A percentile compares a stretch with the other conserved stretches of the same genome.
Conservation (phyloP, 92 coral and sea anemone genomes). For the Epizoanthus fatuus region DNA sequence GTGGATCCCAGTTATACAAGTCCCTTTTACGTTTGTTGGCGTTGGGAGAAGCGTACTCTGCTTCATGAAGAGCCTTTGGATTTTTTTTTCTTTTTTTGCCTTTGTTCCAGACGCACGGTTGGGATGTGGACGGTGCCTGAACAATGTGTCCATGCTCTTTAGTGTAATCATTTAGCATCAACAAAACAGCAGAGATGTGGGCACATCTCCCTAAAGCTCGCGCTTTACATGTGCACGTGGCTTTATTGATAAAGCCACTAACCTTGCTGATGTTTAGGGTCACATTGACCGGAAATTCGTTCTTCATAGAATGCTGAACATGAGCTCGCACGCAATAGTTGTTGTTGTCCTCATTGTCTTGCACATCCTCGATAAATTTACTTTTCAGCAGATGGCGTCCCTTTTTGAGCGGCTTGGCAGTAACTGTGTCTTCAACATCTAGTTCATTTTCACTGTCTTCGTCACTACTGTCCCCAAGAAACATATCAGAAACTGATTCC, state of each 20-base stretch:
- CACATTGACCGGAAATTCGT: background rate
- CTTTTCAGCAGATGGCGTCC: background rate
- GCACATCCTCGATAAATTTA: background rate
- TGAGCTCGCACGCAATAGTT: too few species aligned
- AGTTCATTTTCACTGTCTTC: background rate
- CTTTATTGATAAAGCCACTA: background rate
- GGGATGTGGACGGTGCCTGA: constrained; percentile 4
- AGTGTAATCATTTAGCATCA: constrained; percentile 6
- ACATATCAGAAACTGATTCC: background rate
- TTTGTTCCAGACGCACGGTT: constrained; percentile 17
- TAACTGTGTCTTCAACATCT: background rate
- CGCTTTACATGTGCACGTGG: constrained; percentile 1
- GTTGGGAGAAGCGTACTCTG: background rate
- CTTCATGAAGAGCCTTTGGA: constrained; percentile 24
- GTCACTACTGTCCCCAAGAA: background rate
- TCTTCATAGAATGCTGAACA: background rate
- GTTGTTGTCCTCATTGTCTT: background rate
- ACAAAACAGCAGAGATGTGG: constrained; percentile 18
- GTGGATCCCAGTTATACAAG: too few species aligned
- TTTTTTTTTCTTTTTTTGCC: constrained; percentile 36
- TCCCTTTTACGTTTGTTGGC: too few species aligned
- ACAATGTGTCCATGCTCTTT: constrained; percentile 1
- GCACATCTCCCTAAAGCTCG: constrained; percentile 30
- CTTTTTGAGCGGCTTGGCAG: background rate
- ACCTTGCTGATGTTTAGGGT: background rate